Conservation (phyloP, 2,888 invertebrate genomes). For the Megastigmus dorsalis region DNA sequence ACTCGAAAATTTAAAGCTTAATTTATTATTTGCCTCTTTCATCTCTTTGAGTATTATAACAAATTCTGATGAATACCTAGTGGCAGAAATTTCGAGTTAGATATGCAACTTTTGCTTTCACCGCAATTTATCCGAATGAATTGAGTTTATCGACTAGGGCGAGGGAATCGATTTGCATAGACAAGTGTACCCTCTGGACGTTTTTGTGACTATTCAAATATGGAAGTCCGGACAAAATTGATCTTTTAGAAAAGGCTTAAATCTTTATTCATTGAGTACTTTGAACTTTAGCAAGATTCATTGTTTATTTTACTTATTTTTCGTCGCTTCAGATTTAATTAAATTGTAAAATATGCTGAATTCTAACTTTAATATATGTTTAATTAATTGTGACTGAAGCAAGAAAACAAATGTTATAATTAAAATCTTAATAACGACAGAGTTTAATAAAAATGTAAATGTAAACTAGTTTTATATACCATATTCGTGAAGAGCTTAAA, state of each 20-base stretch:
- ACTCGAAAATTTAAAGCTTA: too few species aligned
- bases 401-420: slow-evolving; percentile 14
- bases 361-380: too few species aligned
- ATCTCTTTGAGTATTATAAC: background rate
- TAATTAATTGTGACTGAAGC: too few species aligned
- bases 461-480: too few species aligned
- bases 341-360: too few species aligned
- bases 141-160: slow-evolving; percentile 17
- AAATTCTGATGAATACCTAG: background rate
- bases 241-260: too few species aligned
- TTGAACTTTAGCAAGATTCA: background rate
- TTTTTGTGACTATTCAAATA: slow-evolving; percentile 41
- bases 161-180: slow-evolving; percentile 40
- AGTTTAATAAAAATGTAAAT: too few species aligned
- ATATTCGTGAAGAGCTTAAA: too few species aligned
- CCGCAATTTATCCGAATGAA: slow-evolving; percentile 34
- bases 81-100: too few species aligned
- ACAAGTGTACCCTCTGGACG: slow-evolving; percentile 26
- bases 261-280: background rate
- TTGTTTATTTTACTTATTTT: too few species aligned
- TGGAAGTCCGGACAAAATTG: background rate
- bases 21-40: background rate
- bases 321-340: too few species aligned
- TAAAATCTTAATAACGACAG: too few species aligned
- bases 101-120: slow-evolving; percentile 38